These are phyloP conservation scores for Otolemur crassicaudatus DNA, from an alignment of 2,797 vertebrate species.

Conservation along the genomic window DNA sequence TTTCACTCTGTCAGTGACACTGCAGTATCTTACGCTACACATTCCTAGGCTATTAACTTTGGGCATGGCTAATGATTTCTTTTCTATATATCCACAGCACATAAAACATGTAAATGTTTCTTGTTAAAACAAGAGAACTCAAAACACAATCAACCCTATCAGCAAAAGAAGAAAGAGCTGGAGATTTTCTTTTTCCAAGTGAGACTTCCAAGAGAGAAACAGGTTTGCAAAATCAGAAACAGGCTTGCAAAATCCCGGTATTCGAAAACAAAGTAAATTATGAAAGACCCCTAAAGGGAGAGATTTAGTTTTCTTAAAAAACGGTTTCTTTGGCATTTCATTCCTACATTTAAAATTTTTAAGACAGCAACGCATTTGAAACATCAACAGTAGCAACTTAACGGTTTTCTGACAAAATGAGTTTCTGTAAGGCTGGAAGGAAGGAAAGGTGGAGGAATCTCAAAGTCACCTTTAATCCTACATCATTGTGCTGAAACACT, in stretches of 20 bases:
- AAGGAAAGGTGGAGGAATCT: neutral
- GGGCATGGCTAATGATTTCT: constrained; percentile 84
- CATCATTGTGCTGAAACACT: neutral
- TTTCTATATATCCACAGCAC: neutral
- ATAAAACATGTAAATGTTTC: constrained; percentile 77
- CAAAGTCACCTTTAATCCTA: neutral
- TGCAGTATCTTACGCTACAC: constrained; percentile 84
- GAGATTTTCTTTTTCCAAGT: constrained; percentile 53
- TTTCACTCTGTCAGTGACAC: constrained; percentile 79
- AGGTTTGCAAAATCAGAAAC: constrained; percentile 41
- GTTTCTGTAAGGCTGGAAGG: neutral
- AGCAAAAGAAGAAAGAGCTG: neutral
- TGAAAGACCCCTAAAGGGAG: constrained; percentile 61
- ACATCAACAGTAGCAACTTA: neutral
- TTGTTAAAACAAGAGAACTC: constrained; percentile 63
- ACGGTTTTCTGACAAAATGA: neutral
- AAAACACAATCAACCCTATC: constrained; percentile 77
- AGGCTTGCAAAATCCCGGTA: neutral
- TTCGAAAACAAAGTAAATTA: constrained; percentile 68
- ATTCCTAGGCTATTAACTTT: constrained; percentile 87
- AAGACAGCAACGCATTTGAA: constrained; percentile 3
- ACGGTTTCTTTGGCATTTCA: constrained; percentile 62
- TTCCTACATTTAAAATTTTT: neutral
- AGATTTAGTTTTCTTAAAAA: constrained; percentile 59
- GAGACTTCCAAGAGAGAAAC: constrained; percentile 59